Base-by-base conservation (phyloP, 2,797 vertebrate species). In the Heterohyrax brucei region DNA sequence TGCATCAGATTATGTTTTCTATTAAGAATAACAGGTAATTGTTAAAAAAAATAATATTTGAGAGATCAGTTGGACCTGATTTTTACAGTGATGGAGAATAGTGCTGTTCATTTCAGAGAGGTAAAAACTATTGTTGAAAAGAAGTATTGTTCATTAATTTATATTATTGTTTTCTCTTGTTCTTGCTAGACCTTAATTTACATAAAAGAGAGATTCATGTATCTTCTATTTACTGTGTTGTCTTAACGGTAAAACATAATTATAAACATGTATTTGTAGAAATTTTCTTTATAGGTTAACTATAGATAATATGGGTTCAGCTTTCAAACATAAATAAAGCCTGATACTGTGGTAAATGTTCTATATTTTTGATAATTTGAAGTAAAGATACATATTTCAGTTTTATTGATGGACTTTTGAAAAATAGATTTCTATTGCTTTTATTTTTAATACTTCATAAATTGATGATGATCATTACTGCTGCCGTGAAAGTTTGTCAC, bases 261-360 rank as follows among this genome's bases (percentile, higher is more conserved):
- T 89, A 44, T n/a, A 93, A 89, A 75, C 75, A 86, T 84, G 18
- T 59, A 28, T 53, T 92, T 94, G 30, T 92, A 82, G 73, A 90
- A 56, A 56, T 56, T 56, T 56, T 83, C 48, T 88, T 87, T 84
- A 82, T 84, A 13, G 30, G 77, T 92, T 93, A 89, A 81, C 39
- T 84, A 62, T 9, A 89, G 73, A 66, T 92, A 77, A 77, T 93
- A 77, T 93, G 5, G 85, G 4, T 88, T 92, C 24, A 89, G 48
- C 70, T 93, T 96, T 86, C 39, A 96, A n/a, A 33, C 85, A 50
- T 50, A 89, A 78, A 22, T 94, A 96, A 95, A 96, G 84, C 5
- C 59, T 94, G 70, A 87, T 88, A 5, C 50, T 86, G 50, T 86
- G 70, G 78, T 96, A 50, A 87, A 84, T 22, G 1, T 86, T 80